A percentile compares a stretch with the other conserved stretches of the same genome.
These are phyloP conservation scores for Jaculus jaculus DNA, from an alignment of 2,113 vertebrate genomes.

Conservation along the genomic window DNA sequence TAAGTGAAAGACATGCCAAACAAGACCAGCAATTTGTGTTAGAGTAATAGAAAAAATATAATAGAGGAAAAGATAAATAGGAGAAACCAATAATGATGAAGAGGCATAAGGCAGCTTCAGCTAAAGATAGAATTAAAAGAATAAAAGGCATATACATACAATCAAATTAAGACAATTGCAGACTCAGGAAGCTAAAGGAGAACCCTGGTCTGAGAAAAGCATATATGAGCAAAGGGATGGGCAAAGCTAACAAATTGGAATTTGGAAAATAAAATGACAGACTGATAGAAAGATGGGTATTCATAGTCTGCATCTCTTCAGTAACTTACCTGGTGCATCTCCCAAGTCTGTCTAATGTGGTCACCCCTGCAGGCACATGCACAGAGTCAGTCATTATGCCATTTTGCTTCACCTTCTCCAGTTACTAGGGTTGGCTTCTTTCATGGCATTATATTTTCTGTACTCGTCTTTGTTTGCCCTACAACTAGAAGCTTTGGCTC, in stretches of 20 bases:
- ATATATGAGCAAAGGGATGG: not conserved
- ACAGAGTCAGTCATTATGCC: not conserved
- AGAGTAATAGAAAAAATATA: not conserved
- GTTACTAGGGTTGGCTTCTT: not conserved
- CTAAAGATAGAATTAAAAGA: not conserved
- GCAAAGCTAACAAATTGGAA: not conserved
- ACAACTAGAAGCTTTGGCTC: not conserved
- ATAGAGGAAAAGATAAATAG: not conserved
- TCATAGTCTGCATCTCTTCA: not conserved
- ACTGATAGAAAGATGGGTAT: not conserved
- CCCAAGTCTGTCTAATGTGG: too few relatives aligned
- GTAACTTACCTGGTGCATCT: not conserved
- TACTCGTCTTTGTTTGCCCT: too few relatives aligned
- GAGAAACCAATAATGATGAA: not conserved
- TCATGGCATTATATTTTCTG: not conserved
- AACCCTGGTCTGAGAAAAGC: not conserved
- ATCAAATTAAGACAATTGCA: not conserved
- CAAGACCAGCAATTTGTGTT: not conserved
- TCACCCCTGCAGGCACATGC: not conserved
- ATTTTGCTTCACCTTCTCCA: not conserved
- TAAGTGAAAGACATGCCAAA: not conserved
- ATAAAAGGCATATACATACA: not conserved
- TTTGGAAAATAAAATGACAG: not conserved
- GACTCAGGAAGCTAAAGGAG: not conserved
- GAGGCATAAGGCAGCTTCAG: not conserved